Evolutionary conservation across 2,113 vertebrate genomes (phyloP).

Genomic region (Scalopus aquaticus): DNA sequence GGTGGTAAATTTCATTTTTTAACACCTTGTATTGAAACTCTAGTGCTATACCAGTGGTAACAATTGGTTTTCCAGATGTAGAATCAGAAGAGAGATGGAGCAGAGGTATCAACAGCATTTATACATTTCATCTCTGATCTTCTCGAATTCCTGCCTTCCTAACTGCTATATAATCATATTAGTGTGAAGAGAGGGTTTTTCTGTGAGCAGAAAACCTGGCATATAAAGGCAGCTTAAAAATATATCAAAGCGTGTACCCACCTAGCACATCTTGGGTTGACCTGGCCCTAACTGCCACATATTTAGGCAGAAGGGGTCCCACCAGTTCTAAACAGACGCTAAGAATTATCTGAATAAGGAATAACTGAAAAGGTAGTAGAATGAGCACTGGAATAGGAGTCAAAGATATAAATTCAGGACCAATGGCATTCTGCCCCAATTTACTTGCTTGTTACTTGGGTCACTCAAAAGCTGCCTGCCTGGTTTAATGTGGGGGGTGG

Average conservation of each 20-base stretch:
- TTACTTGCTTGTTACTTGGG: neutral
- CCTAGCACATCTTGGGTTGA: neutral
- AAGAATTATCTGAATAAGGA: neutral
- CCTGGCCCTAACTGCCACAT: neutral
- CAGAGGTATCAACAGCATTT: neutral
- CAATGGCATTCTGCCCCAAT: neutral
- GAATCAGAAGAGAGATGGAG: neutral
- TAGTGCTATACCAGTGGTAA: neutral
- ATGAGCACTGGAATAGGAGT: neutral
- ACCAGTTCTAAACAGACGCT: neutral
- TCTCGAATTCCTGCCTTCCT: neutral
- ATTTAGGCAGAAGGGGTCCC: neutral
- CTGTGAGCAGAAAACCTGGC: neutral
- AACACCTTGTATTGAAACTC: neutral
- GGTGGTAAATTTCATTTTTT: neutral
- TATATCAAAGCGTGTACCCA: neutral
- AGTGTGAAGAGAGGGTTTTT: neutral
- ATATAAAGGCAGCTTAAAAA: conserved; percentile 27
- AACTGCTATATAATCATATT: neutral
- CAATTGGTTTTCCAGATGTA: neutral
- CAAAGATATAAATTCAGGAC: neutral
- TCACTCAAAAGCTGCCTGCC: neutral
- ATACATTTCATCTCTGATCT: neutral
- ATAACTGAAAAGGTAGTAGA: neutral
- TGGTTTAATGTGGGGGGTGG: neutral